Evolutionary conservation across 1,140 invertebrate genomes (phyloP), one percentile per base, ranked within the genome.

Genomic region (Harlomillsia oculata): DNA sequence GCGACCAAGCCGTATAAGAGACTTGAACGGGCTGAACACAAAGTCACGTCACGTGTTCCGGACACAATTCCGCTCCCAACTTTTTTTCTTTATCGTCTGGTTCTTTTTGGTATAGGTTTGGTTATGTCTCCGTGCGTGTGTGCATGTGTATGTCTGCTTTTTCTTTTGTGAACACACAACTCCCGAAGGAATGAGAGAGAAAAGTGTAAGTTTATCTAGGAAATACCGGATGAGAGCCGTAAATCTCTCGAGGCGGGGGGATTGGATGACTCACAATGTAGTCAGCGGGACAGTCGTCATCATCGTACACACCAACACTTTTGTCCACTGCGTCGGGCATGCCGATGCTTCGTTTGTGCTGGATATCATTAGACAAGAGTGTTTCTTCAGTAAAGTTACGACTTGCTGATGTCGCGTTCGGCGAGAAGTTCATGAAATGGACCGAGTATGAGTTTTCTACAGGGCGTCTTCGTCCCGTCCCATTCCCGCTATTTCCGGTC

Each of bases 331-430:
- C 23, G 25, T 60, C 59, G 16, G 45, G 28, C 1, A 32, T 28
- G n/a, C n/a, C n/a, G n/a, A n/a, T n/a, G 20, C 28, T 48, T 18
- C 45, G 45, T 48, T 75, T 79, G 32, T 75, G 77, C 51, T 80
- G 79, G 40, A 79, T 78, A 64, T 79, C 78, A 68, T 71, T 69
- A 66, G 72, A 74, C 53, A 78, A 70, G 61, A 80, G 72, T 36
- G 78, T 80, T 62, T 82, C 80, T 64, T 82, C 79, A 60, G 80
- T 81, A 69, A 78, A 73, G 70, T 79, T 81, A 63, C 78, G 75
- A 45, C 59, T 56, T 4, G 52, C 44, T 3, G 67, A 78, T 75
- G 69, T 79, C 77, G 66, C 79, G 77, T 28, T 67, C 63, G 64
- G 46, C 25, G 46, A 49, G 37, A 65, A 65, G 52, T 65, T 65